phyloP scores from a whole-genome alignment of 35 echinoderm and acorn worm species.

The Diadema setosum region DNA sequence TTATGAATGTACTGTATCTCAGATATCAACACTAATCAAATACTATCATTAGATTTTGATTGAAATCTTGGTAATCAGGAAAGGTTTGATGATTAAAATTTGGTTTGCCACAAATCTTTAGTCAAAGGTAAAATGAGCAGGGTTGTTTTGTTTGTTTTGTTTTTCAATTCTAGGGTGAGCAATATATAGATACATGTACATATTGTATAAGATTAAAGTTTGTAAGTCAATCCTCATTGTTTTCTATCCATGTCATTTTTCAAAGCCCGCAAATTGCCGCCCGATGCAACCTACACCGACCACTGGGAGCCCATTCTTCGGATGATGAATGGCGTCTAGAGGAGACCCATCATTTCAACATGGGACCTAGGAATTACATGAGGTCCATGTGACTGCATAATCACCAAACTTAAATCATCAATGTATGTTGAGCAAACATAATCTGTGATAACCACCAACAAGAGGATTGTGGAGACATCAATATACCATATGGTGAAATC shows the following conservation, averaged over 20 bases:
- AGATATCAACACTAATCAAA: too few species aligned
- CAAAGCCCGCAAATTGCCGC: background rate
- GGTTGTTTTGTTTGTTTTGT: too few species aligned
- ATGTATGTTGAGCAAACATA: background rate
- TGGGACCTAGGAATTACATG: background rate
- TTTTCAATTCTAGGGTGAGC: too few species aligned
- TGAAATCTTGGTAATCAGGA: too few species aligned
- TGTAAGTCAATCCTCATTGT: too few species aligned
- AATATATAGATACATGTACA: too few species aligned
- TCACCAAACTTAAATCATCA: background rate
- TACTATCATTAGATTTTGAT: too few species aligned
- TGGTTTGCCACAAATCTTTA: too few species aligned
- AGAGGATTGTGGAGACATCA: background rate
- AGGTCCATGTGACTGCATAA: background rate
- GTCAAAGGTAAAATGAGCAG: too few species aligned
- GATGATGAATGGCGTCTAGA: constrained; percentile 18
- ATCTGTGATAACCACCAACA: background rate
- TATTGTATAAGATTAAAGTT: too few species aligned
- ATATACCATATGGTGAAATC: background rate
- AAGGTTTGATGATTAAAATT: too few species aligned
- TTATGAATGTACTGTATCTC: too few species aligned
- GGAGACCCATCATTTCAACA: background rate
- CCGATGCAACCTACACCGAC: background rate
- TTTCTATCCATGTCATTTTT: background rate
- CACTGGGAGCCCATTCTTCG: constrained; percentile 7